A percentile compares a stretch with the other conserved stretches of the same genome.
Evolutionary conservation across 2,113 vertebrate genomes (phyloP).

Genomic region (Antechinus flavipes): DNA sequence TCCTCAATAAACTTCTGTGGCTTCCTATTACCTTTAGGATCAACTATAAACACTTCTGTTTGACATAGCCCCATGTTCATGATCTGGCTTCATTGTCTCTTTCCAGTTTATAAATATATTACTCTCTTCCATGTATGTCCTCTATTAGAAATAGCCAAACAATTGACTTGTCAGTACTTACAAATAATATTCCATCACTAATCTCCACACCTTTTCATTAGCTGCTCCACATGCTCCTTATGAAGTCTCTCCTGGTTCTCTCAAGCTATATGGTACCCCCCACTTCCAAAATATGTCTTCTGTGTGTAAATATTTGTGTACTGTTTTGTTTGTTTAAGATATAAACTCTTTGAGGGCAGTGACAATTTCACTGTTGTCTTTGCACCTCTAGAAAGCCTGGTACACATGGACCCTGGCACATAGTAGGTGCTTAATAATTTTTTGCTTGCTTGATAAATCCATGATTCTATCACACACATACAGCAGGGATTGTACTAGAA

Average conservation of each 20-base stretch:
- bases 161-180: background rate
- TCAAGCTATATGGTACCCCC: background rate
- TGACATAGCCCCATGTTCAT: background rate
- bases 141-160: background rate
- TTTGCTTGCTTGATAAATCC: background rate
- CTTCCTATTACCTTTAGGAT: background rate
- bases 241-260: background rate
- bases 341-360: background rate
- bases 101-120: background rate
- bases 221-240: background rate
- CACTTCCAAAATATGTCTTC: background rate
- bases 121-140: background rate
- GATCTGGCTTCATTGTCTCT: background rate
- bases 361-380: background rate
- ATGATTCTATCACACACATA: background rate
- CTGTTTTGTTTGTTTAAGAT: background rate
- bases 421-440: background rate
- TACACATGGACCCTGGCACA: background rate
- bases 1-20: background rate
- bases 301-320: background rate
- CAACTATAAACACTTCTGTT: background rate
- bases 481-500: background rate
- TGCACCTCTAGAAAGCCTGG: background rate
- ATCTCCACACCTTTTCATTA: background rate
- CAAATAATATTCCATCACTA: background rate